Base-by-base conservation (phyloP, 2,113 vertebrate genomes). In the Pyrgilauda ruficollis region DNA sequence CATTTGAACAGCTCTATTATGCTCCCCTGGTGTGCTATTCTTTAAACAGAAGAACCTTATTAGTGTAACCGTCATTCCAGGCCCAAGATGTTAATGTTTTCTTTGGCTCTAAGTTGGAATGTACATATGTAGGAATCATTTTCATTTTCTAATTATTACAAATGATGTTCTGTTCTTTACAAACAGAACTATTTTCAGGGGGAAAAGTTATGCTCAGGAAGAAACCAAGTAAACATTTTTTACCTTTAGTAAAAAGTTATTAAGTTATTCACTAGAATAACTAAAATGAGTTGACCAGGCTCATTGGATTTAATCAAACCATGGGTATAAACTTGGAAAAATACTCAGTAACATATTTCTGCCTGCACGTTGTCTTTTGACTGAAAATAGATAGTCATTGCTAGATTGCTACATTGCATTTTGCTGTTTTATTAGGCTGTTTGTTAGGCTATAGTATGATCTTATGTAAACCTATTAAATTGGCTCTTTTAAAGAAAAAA, bases 111-210 rank as follows among this genome's bases (percentile, higher is more conserved):
- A 43, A 43, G 22, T 56, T 95, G 87, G 58, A 91, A 84, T 85
- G 81, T 95, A 83, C 84, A 82, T 89, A 78, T 82, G 93, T 87
- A 95, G 89, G 89, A 91, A 96, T 84, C 50, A 59, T 96, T 94
- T 94, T 93, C n/a, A 15, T 94, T 90, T 93, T 76, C 87, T 94
- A 89, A 94, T 97, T 95, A 83, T 93, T 96, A 83, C 63, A 91
- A 91, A 87, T 69, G 10, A 73, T 83, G 31, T 89, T 95, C 78
- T 93, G 75, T 80, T 93, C 84, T 96, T 95, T 64, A 93, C 78
- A 74, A 94, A 83, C 21, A 80, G 49, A 69, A 55, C 16, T 67
- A 58, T 88, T 87, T 96, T 93, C 84, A 76, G 33, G 39, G 63
- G 72, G 3, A 59, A 73, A 91, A 58, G 8, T 84, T 91, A 74